Conservation (phyloP, 64 coral and sea anemone species). For the Dendrophyllia cribrosa region DNA sequence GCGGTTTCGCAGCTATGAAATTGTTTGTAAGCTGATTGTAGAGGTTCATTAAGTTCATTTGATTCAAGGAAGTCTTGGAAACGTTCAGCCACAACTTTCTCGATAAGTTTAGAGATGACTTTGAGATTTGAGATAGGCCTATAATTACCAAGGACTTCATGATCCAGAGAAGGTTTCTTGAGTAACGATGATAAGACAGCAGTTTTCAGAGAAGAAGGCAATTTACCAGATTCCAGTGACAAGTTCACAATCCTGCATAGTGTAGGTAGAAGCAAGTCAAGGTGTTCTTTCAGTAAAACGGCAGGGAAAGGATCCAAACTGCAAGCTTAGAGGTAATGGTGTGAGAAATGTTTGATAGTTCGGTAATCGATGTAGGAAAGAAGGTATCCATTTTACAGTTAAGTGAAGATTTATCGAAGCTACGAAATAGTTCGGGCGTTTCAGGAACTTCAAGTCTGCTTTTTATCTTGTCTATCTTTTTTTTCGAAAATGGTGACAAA, state of each 20-base stretch:
- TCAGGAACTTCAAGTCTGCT: neutral
- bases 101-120: slow-evolving; percentile 5
- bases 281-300: slow-evolving; percentile 1
- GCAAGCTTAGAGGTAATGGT: neutral
- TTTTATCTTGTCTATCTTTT: slow-evolving; percentile 3
- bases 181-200: slow-evolving; percentile 43
- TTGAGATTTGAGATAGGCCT: slow-evolving; percentile 46
- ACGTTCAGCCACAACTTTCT: slow-evolving; percentile 33
- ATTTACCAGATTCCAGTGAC: neutral
- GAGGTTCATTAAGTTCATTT: slow-evolving; percentile 1
- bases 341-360: neutral
- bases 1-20: slow-evolving; percentile 31
- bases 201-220: slow-evolving; percentile 12
- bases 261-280: neutral
- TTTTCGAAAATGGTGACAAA: slow-evolving; percentile 12
- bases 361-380: neutral
- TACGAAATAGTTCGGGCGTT: neutral
- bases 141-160: slow-evolving; percentile 45
- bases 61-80: slow-evolving; percentile 3
- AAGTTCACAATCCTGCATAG: slow-evolving; percentile 20
- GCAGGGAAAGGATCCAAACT: slow-evolving; percentile 41
- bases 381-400: neutral
- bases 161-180: slow-evolving; percentile 42
- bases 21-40: slow-evolving; percentile 30
- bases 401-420: neutral